phyloP scores from a whole-genome alignment of 2,113 vertebrate genomes.

The Zosterops borbonicus region DNA sequence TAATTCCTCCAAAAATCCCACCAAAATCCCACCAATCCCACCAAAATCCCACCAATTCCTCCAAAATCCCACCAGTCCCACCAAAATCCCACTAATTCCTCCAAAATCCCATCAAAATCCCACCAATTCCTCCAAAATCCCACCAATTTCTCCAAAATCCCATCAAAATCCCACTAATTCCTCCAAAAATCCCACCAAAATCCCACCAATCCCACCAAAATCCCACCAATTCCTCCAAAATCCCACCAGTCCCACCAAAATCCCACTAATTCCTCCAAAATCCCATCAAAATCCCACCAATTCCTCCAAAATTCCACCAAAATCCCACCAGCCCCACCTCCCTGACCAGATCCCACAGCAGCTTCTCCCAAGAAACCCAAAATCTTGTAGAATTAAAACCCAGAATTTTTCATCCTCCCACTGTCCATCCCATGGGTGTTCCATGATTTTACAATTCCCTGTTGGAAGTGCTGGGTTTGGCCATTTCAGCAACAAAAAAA shows the following conservation, averaged over 20 bases:
- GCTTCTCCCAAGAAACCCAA: no score
- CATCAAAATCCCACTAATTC: no score
- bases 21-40: no score
- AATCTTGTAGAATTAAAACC: fast-evolving
- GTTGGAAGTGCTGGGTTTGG: neutral
- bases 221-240: neutral
- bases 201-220: neutral
- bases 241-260: no score
- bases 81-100: no score
- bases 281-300: neutral
- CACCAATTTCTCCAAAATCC: no score
- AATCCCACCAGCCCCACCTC: neutral
- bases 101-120: neutral
- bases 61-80: neutral
- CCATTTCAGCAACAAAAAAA: neutral
- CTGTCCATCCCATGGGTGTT: fast-evolving
- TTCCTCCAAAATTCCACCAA: no score
- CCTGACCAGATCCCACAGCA: neutral
- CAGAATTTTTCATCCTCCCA: fast-evolving
- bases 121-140: neutral
- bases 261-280: no score
- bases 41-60: neutral
- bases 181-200: no score
- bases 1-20: no score
- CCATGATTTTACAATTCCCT: neutral